Conservation (phyloP, 2,113 vertebrate species). For the Mionectes macconnelli region DNA sequence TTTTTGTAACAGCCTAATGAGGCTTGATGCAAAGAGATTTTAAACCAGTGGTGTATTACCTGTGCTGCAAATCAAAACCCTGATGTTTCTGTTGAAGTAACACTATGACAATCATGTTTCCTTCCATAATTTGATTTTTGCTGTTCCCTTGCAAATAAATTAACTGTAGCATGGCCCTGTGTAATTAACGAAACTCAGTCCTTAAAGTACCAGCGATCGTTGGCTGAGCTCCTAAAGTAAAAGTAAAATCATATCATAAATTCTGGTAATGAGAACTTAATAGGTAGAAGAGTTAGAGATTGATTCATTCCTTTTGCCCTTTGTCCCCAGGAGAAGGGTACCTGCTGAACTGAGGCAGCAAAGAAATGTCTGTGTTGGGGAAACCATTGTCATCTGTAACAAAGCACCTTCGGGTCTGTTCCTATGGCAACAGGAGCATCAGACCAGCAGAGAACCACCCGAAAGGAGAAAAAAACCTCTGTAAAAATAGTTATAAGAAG, state of each 20-base stretch:
- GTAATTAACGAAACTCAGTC: constrained; percentile 2
- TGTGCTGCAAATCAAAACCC: not conserved
- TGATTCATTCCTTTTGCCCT: not conserved
- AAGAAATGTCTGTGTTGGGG: constrained; percentile 19
- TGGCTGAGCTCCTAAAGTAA: not conserved
- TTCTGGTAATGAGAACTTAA: constrained; percentile 14
- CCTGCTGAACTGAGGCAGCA: constrained; percentile 13
- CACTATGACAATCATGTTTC: not conserved
- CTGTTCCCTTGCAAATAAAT: not conserved
- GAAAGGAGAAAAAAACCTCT: constrained; percentile 26
- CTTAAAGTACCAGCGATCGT: not conserved
- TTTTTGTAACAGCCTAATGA: not conserved
- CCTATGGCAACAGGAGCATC: constrained; percentile 60
- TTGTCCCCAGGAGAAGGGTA: not conserved
- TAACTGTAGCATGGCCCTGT: not conserved
- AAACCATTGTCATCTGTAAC: constrained; percentile 16
- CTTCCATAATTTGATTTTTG: not conserved
- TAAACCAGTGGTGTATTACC: not conserved
- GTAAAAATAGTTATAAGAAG: constrained; percentile 19
- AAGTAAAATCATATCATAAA: not conserved
- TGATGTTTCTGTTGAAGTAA: not conserved
- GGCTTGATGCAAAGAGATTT: not conserved
- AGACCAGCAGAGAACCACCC: constrained; percentile 35
- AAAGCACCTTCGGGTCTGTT: constrained; percentile 52
- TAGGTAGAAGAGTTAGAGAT: not conserved